Conservation (phyloP, 1,140 invertebrate genomes). For the Drosophila equinoxialis region DNA sequence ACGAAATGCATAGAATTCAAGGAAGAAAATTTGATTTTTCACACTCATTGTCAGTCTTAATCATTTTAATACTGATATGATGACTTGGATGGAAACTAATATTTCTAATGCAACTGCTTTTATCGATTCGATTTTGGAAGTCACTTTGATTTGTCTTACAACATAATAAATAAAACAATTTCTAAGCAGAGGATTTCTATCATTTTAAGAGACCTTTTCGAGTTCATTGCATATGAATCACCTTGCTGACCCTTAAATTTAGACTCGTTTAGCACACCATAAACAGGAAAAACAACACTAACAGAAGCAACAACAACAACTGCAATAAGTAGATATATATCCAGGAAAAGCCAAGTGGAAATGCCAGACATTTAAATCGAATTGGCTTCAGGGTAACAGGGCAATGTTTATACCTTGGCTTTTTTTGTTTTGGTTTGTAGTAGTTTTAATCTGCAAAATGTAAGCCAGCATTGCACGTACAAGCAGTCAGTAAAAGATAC, state of each 20-base stretch:
- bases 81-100: too few species aligned
- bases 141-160: too few species aligned
- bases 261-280: constrained; percentile 63
- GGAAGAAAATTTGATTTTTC: too few species aligned
- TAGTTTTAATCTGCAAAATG: constrained; percentile 73
- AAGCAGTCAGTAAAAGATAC: constrained; percentile 42
- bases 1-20: too few species aligned
- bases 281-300: constrained; percentile 51
- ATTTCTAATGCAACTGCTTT: too few species aligned
- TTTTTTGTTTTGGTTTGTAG: constrained; percentile 3
- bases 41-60: too few species aligned
- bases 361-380: constrained; percentile 79
- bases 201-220: neutral
- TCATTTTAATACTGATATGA: too few species aligned
- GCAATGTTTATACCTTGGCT: neutral
- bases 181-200: neutral
- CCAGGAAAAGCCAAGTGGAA: constrained; percentile 76
- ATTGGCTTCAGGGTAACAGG: constrained; percentile 71
- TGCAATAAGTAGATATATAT: constrained; percentile 55
- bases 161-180: neutral
- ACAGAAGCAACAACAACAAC: neutral
- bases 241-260: constrained; percentile 60
- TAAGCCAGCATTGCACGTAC: constrained; percentile 55
- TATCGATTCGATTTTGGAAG: too few species aligned
- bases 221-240: constrained; percentile 3